Base-by-base conservation (phyloP, 64 coral and sea anemone genomes). In the Cladopsammia gracilis region DNA sequence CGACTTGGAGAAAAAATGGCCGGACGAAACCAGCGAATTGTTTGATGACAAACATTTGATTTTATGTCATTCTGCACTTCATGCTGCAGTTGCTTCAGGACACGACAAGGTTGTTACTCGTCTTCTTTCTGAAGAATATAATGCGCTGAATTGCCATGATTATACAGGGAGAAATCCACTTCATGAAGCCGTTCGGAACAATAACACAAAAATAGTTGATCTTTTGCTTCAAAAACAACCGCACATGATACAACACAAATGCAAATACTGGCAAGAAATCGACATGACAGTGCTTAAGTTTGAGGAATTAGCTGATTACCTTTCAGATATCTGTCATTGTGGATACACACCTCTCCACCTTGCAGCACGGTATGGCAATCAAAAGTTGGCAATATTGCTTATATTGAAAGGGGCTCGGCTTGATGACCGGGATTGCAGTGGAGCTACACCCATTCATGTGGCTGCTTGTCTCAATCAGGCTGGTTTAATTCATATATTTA, bases 381-480 rank as follows among this genome's bases (percentile, higher is more conserved):
- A 13, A 47, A 16, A 48, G 5, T 4, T 73, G 13, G 70, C 25
- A 3, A 73, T 73, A 47, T 47, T 4, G 13, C 70, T 73, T 14
- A 73, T 73, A 4, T 0, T 15, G 1, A 5, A 13, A 16, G 70
- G 70, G 10, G 85, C 85, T n/a, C 23, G 70, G 10, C 14, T 73
- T 9, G 10, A 71, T 7, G 68, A 2, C 10, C 49, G 15, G 46
- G 85, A 87, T 19, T 87, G 85, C 45, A 71, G 20, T 72, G 85
- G 85, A 13, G 85, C 67, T 8, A 87, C 85, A 44, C 68, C 85
- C 4, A 7, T 87, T 16, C 85, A 87, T 24, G 67, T 87, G 7
- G 68, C 85, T 71, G 66, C 85, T 52, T 87, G 85, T 70, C 85
- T 72, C 42, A 87, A 87, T 10, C 85, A 87, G 3, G 46, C 20